Evolutionary conservation across 2,888 invertebrate genomes (phyloP).

Genomic region (Chaitophorus viminalis): DNA sequence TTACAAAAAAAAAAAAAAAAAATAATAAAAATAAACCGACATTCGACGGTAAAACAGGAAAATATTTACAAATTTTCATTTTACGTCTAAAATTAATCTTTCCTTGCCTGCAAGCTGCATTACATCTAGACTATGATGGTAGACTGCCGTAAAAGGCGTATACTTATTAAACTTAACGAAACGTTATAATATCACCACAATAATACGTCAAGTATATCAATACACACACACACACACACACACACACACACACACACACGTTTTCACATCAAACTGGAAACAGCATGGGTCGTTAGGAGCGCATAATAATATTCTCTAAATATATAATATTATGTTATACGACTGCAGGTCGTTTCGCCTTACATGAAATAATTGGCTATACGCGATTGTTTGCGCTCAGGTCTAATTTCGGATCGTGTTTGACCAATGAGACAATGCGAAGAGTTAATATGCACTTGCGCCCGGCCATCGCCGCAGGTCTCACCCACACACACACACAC

Average conservation of each 20-base stretch:
- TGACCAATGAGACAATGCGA: conserved; percentile 17
- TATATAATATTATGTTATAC: neutral
- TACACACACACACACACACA: too few relatives aligned
- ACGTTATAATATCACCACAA: too few relatives aligned
- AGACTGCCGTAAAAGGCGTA: too few relatives aligned
- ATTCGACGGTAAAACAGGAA: too few relatives aligned
- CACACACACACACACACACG: neutral
- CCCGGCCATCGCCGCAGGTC: neutral
- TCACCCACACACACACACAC: neutral
- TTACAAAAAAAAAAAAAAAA: too few relatives aligned
- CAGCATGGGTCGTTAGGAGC: neutral
- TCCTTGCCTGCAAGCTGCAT: too few relatives aligned
- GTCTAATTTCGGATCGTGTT: neutral
- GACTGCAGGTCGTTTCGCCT: neutral
- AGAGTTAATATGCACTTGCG: neutral
- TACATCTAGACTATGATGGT: too few relatives aligned
- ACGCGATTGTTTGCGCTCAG: conserved; percentile 16
- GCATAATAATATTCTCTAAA: neutral
- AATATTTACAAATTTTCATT: too few relatives aligned
- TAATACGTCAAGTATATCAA: too few relatives aligned
- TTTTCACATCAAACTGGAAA: neutral
- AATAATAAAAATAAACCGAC: too few relatives aligned
- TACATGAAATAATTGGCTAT: neutral
- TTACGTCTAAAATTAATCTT: too few relatives aligned
- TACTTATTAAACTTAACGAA: too few relatives aligned